Evolutionary conservation across 1,140 invertebrate genomes (phyloP).

Genomic region (Neuroterus valhalla): DNA sequence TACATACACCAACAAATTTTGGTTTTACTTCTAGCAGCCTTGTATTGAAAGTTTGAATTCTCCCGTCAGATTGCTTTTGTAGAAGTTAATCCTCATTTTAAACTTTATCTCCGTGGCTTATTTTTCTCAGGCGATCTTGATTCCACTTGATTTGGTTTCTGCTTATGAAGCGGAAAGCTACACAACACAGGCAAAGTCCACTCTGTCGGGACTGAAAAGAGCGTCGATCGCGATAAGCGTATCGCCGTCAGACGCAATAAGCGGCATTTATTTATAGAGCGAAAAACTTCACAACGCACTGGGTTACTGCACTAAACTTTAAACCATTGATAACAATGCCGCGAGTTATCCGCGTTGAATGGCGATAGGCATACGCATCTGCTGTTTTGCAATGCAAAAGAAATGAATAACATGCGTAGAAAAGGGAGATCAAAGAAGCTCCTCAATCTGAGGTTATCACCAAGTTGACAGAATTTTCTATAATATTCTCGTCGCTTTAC

Average conservation of each 20-base stretch:
- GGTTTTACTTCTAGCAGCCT: no score
- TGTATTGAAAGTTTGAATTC: no score
- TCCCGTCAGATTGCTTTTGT: no score
- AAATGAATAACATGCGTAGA: slow-evolving; percentile 42
- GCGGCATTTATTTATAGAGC: slow-evolving; percentile 59
- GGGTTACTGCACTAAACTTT: slow-evolving; percentile 60
- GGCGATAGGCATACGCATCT: slow-evolving; percentile 21
- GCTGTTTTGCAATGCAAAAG: neutral
- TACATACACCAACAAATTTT: no score
- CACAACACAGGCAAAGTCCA: slow-evolving; percentile 53
- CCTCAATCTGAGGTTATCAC: neutral
- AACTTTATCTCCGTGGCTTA: no score
- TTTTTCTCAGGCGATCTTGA: no score
- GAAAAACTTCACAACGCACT: slow-evolving; percentile 57
- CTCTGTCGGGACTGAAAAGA: slow-evolving; percentile 52
- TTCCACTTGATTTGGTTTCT: neutral
- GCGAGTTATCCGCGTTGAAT: neutral
- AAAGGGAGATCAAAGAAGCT: slow-evolving; percentile 35
- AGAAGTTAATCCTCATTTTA: no score
- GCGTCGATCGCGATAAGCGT: slow-evolving; percentile 58
- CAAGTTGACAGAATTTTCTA: slow-evolving; percentile 4
- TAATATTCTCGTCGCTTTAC: no score
- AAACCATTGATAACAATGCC: slow-evolving; percentile 54
- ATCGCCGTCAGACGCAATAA: slow-evolving; percentile 65
- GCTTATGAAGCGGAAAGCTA: slow-evolving; percentile 38